Evolutionary conservation across 2,888 invertebrate species (phyloP).

Genomic region (Conus canariensis): DNA sequence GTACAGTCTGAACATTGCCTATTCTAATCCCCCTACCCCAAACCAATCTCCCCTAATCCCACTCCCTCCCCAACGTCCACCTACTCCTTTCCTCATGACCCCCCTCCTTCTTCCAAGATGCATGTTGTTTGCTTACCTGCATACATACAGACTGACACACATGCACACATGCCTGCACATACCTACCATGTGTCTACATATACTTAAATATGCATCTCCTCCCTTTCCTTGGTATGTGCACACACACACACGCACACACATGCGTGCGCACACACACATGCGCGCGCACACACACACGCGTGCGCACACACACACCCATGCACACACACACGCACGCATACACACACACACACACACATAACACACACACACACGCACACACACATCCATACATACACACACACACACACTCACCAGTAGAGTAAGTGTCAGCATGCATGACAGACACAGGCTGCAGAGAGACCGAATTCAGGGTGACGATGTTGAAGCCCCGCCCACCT

Average conservation of each 20-base stretch:
- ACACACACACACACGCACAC: constrained; percentile 17
- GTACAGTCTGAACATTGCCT: too few species aligned
- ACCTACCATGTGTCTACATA: neutral
- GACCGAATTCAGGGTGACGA: constrained; percentile 80
- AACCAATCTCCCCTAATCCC: too few species aligned
- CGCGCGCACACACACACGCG: neutral
- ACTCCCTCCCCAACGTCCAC: too few species aligned
- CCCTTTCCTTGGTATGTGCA: neutral
- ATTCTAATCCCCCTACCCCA: too few species aligned
- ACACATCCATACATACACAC: constrained; percentile 14
- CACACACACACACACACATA: neutral
- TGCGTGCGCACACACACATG: neutral
- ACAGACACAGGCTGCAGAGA: constrained; percentile 79
- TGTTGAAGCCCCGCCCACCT: constrained; percentile 82
- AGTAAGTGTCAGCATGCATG: constrained; percentile 82
- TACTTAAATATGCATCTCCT: neutral
- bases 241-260: constrained; percentile 28
- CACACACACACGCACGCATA: neutral
- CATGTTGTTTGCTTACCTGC: neutral
- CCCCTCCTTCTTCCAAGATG: too few species aligned
- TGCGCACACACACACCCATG: neutral
- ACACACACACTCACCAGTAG: constrained; percentile 74
- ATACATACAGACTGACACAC: neutral
- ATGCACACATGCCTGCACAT: neutral
- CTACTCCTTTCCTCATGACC: too few species aligned